Evolutionary conservation across 2,797 vertebrate genomes (phyloP).

Genomic region (Petrocephalus schoutedeni): DNA sequence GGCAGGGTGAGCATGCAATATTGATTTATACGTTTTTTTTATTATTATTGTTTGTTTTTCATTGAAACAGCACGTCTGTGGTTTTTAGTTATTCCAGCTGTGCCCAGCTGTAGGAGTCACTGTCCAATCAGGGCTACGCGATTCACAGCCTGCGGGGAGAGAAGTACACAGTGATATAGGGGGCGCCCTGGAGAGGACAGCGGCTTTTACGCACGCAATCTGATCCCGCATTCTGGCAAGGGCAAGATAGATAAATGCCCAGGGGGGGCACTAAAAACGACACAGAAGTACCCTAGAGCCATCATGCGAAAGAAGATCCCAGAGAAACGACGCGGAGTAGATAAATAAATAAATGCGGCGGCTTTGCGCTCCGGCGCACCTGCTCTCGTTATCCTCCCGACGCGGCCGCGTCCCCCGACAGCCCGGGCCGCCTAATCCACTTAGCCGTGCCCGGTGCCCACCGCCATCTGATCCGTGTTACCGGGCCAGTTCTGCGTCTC

Average conservation of each 20-base stretch:
- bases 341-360: not conserved
- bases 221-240: too few relatives aligned
- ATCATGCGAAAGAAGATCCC: not conserved
- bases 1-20: not conserved
- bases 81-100: not conserved
- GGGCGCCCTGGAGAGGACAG: not conserved
- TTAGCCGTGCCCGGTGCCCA: constrained; percentile 21
- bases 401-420: constrained; percentile 11
- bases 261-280: not conserved
- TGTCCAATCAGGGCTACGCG: not conserved
- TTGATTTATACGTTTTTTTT: too few relatives aligned
- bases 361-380: not conserved
- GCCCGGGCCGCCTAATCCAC: constrained; percentile 29
- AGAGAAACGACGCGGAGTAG: not conserved
- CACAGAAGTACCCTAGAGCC: too few relatives aligned
- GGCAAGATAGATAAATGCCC: not conserved
- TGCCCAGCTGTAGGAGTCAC: not conserved
- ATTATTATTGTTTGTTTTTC: not conserved
- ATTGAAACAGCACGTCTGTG: not conserved
- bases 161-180: not conserved
- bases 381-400: not conserved
- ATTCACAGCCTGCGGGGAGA: not conserved
- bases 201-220: too few relatives aligned
- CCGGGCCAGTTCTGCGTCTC: constrained; percentile 29
- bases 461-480: constrained; percentile 32